Evolutionary conservation across 2,113 vertebrate species (phyloP).

Genomic region (Zosterops hypoxanthus): DNA sequence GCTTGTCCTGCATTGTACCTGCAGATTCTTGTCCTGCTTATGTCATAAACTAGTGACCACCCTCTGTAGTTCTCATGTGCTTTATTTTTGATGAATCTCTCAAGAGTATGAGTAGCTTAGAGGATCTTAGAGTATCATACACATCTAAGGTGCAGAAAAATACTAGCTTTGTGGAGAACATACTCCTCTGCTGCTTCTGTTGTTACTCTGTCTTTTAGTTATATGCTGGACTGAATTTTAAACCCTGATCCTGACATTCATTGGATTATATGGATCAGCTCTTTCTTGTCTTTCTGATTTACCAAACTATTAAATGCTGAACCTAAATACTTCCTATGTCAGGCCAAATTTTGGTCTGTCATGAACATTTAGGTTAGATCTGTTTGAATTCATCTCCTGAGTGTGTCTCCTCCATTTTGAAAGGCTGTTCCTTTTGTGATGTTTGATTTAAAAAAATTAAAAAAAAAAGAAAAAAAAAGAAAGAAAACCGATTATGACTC

Average conservation of each 20-base stretch:
- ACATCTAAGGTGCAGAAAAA: constrained; percentile 23
- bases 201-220: neutral
- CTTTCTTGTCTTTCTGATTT: constrained; percentile 61
- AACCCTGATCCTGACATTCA: constrained; percentile 62
- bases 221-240: constrained; percentile 55
- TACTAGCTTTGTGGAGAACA: neutral
- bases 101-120: constrained; percentile 2
- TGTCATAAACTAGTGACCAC: neutral
- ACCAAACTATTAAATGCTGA: constrained; percentile 62
- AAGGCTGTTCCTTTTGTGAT: constrained; percentile 25
- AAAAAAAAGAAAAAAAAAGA: too few species aligned
- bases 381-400: constrained; percentile 57
- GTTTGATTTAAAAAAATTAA: neutral
- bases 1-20: neutral
- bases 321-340: constrained; percentile 35
- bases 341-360: constrained; percentile 57
- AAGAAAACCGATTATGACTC: too few species aligned
- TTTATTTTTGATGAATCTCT: constrained; percentile 49
- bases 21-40: neutral
- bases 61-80: neutral
- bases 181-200: neutral
- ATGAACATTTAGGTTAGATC: constrained; percentile 14
- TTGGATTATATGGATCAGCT: constrained; percentile 59
- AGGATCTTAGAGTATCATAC: too few species aligned
- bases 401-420: constrained; percentile 28